These are phyloP conservation scores for Aspidiotus destructor DNA, from an alignment of 2,888 invertebrate genomes.

Conservation along the genomic window DNA sequence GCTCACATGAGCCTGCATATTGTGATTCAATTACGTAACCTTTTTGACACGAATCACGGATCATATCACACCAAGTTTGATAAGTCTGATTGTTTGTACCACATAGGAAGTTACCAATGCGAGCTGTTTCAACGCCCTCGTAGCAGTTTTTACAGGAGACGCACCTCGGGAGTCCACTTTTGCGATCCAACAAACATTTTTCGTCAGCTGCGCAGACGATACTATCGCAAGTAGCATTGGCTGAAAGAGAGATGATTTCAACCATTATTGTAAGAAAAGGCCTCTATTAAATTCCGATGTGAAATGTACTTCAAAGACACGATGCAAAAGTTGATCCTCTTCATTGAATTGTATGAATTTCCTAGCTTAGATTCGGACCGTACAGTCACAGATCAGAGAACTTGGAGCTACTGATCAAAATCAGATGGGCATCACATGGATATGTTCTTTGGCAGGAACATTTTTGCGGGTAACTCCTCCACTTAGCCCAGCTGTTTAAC, in stretches of 20 bases:
- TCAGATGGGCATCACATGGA: too few species aligned
- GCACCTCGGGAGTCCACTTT: conserved; percentile 58
- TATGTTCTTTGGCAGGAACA: too few species aligned
- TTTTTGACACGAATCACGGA: conserved; percentile 62
- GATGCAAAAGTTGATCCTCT: too few species aligned
- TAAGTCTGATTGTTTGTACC: conserved; percentile 66
- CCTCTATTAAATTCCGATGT: too few species aligned
- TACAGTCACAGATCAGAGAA: too few species aligned
- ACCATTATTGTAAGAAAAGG: too few species aligned
- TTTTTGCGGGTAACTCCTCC: too few species aligned
- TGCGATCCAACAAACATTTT: conserved; percentile 56
- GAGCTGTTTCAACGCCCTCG: conserved; percentile 34
- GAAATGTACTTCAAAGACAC: too few species aligned
- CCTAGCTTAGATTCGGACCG: too few species aligned
- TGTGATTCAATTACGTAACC: conserved; percentile 62
- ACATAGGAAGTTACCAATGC: conserved; percentile 46
- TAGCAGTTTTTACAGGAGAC: conserved; percentile 49
- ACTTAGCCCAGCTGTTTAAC: too few species aligned
- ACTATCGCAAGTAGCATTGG: conserved; percentile 55
- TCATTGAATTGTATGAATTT: too few species aligned
- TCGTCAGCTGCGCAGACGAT: conserved; percentile 58
- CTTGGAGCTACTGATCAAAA: too few species aligned
- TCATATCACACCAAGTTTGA: conserved; percentile 68
- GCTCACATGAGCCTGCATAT: conserved; percentile 52
- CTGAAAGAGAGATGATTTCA: conserved; percentile 44